Evolutionary conservation across 2,888 invertebrate genomes (phyloP), one percentile per base, ranked within the genome.

Genomic region (Leptinotarsa tumamoca): DNA sequence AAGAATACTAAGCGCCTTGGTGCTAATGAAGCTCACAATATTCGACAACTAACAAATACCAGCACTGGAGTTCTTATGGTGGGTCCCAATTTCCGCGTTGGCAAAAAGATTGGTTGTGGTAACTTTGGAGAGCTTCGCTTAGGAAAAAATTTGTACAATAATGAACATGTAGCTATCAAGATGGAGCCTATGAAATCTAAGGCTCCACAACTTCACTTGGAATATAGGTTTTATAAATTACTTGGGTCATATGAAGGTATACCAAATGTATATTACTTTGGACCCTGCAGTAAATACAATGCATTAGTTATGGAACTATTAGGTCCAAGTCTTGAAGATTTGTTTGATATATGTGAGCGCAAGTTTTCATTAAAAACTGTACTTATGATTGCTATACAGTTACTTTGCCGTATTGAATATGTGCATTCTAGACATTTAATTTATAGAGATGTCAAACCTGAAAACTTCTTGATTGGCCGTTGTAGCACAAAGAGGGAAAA

Each of bases 111-210:
- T 89, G 99, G 99, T 90, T 98, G 98, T 93, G 99, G 99, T 87
- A 99, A 99, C 92, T 99, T 99, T 89, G 99, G 99, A 84, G 99
- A 99, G 92, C 93, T 99, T 85, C 93, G 99, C 89, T 94, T 99
- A 90, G 98, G 98, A 85, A 99, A 99, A 93, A 99, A 99, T 92
- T 93, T 99, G 88, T 99, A 99, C 93, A 99, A 98, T 93, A 99
- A 98, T 93, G 99, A 99, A 92, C 99, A 99, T 93, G 99, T 99
- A 90, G 99, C 99, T 90, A 99, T 99, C 90, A 99, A 99, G 92
- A 94, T 99, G 96, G 99, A 99, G 93, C 98, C 98, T 87, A 98
- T 99, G 98, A 99, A 99, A 92, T 98, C 99, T 85, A 98, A 99
- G 93, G 99, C 99, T 88, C 99, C 99, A 81, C 99, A 99, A 92